Percentiles rank a stretch among this genome's conserved stretches.
phyloP scores from a whole-genome alignment of 2,113 vertebrate genomes.

The Theropithecus gelada region DNA sequence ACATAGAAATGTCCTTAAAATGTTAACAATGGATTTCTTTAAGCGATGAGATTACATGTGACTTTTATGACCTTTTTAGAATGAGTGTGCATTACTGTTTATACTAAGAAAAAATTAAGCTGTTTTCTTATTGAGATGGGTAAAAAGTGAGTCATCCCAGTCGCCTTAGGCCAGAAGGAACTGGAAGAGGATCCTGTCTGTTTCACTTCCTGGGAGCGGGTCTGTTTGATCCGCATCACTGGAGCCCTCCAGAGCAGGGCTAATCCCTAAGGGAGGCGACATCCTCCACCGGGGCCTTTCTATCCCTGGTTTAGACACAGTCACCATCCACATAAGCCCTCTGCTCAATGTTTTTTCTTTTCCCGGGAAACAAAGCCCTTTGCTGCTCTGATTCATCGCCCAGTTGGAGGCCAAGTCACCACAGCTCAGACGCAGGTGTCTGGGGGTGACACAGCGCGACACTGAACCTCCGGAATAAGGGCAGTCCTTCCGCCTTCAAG shows the following conservation, averaged over 20 bases:
- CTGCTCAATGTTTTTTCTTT: conserved; percentile 40
- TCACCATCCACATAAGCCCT: conserved; percentile 18
- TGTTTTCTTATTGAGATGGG: background rate
- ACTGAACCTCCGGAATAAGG: conserved; percentile 50
- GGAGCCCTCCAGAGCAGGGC: background rate
- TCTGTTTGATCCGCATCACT: conserved; percentile 27
- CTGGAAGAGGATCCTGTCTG: conserved; percentile 17
- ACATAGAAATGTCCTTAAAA: conserved; percentile 49
- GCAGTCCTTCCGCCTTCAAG: conserved; percentile 61
- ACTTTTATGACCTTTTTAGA: conserved; percentile 18
- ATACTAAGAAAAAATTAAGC: conserved; percentile 63
- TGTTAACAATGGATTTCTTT: conserved; percentile 18
- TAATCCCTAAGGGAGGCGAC: background rate
- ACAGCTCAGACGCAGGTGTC: conserved; percentile 56
- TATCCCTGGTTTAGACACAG: background rate
- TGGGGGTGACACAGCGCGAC: conserved; percentile 44
- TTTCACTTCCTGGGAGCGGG: background rate
- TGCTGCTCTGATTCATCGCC: conserved; percentile 34
- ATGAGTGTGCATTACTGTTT: background rate
- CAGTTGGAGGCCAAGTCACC: conserved; percentile 34
- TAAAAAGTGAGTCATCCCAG: background rate
- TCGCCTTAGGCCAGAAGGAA: background rate
- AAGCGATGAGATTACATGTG: background rate
- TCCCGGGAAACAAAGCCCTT: conserved; percentile 57
- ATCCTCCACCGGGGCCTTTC: background rate